phyloP scores from a whole-genome alignment of 2,797 vertebrate species.

The Brotula barbata region DNA sequence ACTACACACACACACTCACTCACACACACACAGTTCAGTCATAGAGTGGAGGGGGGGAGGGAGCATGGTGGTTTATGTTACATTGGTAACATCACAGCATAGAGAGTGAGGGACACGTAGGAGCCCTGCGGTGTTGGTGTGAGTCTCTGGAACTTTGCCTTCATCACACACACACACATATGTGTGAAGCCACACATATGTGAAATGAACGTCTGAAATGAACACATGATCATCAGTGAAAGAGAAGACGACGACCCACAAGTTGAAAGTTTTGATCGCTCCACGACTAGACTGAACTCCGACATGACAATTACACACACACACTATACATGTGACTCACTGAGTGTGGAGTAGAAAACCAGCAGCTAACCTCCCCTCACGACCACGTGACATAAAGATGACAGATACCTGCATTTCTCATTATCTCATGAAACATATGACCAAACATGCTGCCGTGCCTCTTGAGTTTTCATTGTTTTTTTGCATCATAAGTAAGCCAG shows the following conservation, averaged over 20 bases:
- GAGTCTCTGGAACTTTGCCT: slow-evolving; percentile 25
- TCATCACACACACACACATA: slow-evolving; percentile 34
- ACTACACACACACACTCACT: slow-evolving; percentile 37
- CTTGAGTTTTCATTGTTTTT: background rate
- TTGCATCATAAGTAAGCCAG: background rate
- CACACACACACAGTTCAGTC: slow-evolving; percentile 18
- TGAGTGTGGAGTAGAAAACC: too few relatives aligned
- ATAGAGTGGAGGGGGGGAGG: too few relatives aligned
- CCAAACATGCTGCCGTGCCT: background rate
- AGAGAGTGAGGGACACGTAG: slow-evolving; percentile 14
- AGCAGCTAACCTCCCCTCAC: too few relatives aligned
- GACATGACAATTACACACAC: too few relatives aligned
- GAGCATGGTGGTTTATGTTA: slow-evolving; percentile 35
- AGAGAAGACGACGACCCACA: too few relatives aligned
- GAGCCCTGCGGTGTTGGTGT: slow-evolving; percentile 20
- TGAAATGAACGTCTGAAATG: slow-evolving; percentile 52
- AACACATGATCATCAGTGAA: slow-evolving; percentile 58
- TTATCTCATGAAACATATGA: background rate
- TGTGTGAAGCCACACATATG: slow-evolving; percentile 17
- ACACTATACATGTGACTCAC: too few relatives aligned
- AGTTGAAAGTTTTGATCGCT: too few relatives aligned
- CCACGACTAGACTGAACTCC: too few relatives aligned
- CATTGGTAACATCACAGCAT: slow-evolving; percentile 31
- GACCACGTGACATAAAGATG: too few relatives aligned
- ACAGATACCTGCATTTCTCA: background rate